phyloP scores from a whole-genome alignment of 2,797 vertebrate species.

The Alauda arvensis region DNA sequence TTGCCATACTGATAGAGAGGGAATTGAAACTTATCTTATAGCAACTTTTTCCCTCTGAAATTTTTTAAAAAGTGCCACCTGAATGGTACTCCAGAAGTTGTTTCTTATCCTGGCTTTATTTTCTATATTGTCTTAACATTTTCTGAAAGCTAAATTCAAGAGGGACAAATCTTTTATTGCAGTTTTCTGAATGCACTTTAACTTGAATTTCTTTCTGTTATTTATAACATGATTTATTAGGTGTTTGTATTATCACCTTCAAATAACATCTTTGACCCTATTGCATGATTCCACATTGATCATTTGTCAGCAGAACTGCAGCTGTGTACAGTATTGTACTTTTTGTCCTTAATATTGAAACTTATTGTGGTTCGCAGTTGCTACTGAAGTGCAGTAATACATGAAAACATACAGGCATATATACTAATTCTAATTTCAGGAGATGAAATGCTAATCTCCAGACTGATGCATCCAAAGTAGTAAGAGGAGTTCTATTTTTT shows the following conservation, averaged over 20 bases:
- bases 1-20: accelerated
- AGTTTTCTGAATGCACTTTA: not conserved
- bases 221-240: slow-evolving; percentile 44
- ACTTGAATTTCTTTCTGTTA: not conserved
- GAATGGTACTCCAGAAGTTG: not conserved
- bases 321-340: not conserved
- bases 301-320: slow-evolving; percentile 30
- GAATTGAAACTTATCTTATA: not conserved
- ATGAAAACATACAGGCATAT: not conserved
- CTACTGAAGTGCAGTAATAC: not conserved
- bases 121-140: not conserved
- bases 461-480: not conserved
- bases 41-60: not conserved
- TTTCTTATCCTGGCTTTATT: not conserved
- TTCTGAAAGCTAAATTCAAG: not conserved
- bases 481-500: not conserved
- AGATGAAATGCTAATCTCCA: not conserved
- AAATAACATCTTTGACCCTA: slow-evolving; percentile 42
- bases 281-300: not conserved
- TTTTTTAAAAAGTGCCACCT: not conserved
- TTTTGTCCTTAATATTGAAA: not conserved
- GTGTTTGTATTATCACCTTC: slow-evolving; percentile 27
- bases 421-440: not conserved
- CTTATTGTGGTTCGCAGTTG: not conserved
- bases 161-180: not conserved